These are phyloP conservation scores for Thereva nobilitata DNA, from an alignment of 2,888 invertebrate genomes.

Conservation along the genomic window DNA sequence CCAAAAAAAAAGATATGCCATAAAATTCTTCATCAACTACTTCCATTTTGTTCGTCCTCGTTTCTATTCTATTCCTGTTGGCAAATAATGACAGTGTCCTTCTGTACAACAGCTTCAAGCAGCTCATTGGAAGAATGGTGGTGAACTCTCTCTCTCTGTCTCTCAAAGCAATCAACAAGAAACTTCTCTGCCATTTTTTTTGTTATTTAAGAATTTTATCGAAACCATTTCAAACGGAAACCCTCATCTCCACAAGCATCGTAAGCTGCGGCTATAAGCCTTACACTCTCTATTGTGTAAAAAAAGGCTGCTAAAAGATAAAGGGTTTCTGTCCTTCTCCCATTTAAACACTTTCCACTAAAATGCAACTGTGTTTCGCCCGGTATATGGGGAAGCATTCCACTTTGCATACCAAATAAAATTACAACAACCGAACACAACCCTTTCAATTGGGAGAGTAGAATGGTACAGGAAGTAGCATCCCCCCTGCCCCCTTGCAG, in stretches of 20 bases:
- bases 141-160: too few species aligned
- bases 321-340: conserved; percentile 23
- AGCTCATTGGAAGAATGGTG: too few species aligned
- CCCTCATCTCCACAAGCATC: not conserved
- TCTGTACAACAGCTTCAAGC: too few species aligned
- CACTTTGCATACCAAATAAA: conserved; percentile 29
- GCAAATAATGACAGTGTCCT: too few species aligned
- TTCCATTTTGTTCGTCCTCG: too few species aligned
- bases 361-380: conserved; percentile 15
- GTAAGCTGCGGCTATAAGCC: conserved; percentile 19
- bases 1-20: too few species aligned
- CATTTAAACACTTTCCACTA: conserved; percentile 13
- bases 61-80: too few species aligned
- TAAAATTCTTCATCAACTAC: too few species aligned
- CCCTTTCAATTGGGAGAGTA: not conserved
- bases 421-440: conserved; percentile 19
- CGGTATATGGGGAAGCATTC: conserved; percentile 13
- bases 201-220: conserved; percentile 12
- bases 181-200: conserved; percentile 10
- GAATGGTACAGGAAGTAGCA: conserved; percentile 18
- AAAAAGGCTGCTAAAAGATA: conserved; percentile 12
- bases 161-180: conserved; percentile 7
- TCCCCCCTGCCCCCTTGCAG: conserved; percentile 16
- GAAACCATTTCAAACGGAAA: conserved; percentile 21
- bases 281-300: conserved; percentile 4